Percentiles rank a stretch among this genome's conserved stretches.
Evolutionary conservation across 2,888 invertebrate genomes (phyloP).

Genomic region (Poecilobothrus nobilitatus): DNA sequence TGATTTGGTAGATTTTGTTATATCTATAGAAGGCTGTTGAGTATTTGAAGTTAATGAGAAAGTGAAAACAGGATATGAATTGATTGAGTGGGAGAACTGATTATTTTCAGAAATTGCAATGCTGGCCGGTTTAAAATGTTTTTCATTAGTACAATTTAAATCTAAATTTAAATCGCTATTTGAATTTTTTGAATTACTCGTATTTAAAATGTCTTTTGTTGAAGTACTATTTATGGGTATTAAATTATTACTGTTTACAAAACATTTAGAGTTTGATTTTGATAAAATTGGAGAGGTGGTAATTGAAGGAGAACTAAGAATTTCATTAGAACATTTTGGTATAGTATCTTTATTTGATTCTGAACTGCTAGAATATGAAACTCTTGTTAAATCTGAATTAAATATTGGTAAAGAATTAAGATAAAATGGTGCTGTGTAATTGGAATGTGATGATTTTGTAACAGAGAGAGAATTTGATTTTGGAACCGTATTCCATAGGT

Average conservation of each 20-base stretch:
- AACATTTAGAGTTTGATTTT: too few species aligned
- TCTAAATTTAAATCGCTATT: too few species aligned
- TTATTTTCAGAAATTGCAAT: neutral
- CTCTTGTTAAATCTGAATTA: neutral
- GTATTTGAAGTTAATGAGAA: conserved; percentile 18
- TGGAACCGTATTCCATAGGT: neutral
- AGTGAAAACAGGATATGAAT: conserved; percentile 7
- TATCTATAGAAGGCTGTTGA: conserved; percentile 13
- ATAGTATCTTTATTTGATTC: neutral
- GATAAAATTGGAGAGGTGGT: too few species aligned
- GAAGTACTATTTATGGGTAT: too few species aligned
- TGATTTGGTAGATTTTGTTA: too few species aligned
- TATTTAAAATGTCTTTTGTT: too few species aligned
- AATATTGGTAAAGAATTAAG: neutral
- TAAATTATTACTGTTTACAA: too few species aligned
- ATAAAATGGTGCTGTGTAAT: neutral
- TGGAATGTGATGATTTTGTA: neutral
- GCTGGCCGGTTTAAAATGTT: too few species aligned
- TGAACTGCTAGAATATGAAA: neutral
- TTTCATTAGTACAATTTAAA: too few species aligned
- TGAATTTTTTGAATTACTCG: too few species aligned
- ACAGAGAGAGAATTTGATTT: neutral
- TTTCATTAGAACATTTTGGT: too few species aligned
- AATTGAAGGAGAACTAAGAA: too few species aligned
- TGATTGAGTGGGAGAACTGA: neutral